Evolutionary conservation across 2,797 vertebrate species (phyloP), one percentile per base, ranked within the genome.

Genomic region (Iguana delicatissima): DNA sequence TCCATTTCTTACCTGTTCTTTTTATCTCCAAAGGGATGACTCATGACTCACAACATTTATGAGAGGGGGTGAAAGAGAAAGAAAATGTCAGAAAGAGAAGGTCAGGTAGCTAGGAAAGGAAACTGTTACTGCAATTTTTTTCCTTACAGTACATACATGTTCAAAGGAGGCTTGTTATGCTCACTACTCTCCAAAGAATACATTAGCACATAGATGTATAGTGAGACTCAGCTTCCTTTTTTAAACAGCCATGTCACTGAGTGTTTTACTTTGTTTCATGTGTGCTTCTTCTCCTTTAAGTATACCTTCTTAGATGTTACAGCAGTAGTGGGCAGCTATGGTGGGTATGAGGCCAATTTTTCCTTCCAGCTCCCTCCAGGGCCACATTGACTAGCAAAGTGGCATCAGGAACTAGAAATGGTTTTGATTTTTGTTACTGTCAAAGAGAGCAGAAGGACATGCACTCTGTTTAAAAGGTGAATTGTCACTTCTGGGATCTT

Each of bases 1-100:
- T 57, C 89, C 20, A 29, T 89, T 93, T 90, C 86, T 80, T 1
- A 69, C 55, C 22, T 81, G 20, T 87, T 89, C 18, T 52, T 80
- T 46, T 46, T 88, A 6, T 24, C 42, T 79, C 80, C n/a, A 57
- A 84, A 80, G 84, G 77, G 84, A 76, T 89, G 59, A 92, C 59
- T 92, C 55, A 80, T 64, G 92, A 92, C 88, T 59, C 14, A 32
- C 8, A 24, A 7, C 59, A 38, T 89, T 79, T 89, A 57, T 77
- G 57, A 79, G 55, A 14, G 62, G 2, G 20, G 4, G 72, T 29
- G 77, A 4, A 12, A 9, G 77, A 69, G 16, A 24, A 52, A 62
- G 29, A 86, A 72, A 91, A 59, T 9, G 38, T 26, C 8, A 85
- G 79, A 57, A 26, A 72, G 79, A 90, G 87, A 80, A 46, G 72